Evolutionary conservation across 2,113 vertebrate species (phyloP).

Genomic region (Tragelaphus scriptus): DNA sequence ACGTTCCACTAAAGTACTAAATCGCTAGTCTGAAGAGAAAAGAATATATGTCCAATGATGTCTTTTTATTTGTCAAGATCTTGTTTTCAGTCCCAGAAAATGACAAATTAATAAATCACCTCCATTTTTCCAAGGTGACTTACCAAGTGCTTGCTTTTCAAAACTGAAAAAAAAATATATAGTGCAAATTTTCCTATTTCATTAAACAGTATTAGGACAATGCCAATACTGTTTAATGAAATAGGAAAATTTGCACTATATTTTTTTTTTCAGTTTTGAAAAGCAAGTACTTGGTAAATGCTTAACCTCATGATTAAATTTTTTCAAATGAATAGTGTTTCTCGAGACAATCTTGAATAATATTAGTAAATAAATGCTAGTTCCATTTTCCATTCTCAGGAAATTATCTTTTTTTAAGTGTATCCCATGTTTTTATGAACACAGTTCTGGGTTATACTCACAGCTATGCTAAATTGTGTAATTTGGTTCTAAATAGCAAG

Average conservation of each 20-base stretch:
- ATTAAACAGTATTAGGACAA: background rate
- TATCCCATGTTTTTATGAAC: background rate
- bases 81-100: constrained; percentile 38
- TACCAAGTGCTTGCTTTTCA: constrained; percentile 54
- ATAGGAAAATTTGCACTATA: too few species aligned
- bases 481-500: background rate
- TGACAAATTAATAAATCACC: constrained; percentile 53
- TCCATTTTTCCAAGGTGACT: constrained; percentile 63
- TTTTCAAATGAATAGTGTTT: background rate
- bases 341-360: background rate
- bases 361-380: background rate
- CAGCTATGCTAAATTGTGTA: background rate
- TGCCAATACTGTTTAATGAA: background rate
- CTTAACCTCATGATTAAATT: background rate
- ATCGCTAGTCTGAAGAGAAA: constrained; percentile 62
- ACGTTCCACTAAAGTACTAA: constrained; percentile 67
- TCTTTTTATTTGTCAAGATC: constrained; percentile 28
- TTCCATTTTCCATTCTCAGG: background rate
- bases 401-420: constrained; percentile 1
- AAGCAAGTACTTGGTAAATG: too few species aligned
- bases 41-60: background rate
- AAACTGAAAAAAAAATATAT: constrained; percentile 8
- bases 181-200: background rate
- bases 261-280: too few species aligned
- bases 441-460: background rate